phyloP scores from a whole-genome alignment of 2,888 invertebrate genomes.

The Cephus runcator region DNA sequence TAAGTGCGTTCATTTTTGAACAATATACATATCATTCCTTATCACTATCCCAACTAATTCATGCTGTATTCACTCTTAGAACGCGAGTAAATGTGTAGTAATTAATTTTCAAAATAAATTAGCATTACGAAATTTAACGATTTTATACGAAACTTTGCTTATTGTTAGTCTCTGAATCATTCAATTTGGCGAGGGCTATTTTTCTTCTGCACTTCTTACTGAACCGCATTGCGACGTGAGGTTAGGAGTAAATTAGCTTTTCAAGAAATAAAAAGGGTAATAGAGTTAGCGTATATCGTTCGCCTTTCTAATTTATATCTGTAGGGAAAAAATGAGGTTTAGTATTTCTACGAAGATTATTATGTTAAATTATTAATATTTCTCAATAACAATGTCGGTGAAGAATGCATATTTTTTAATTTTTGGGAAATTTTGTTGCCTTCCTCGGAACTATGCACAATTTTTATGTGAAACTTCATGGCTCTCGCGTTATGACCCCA shows the following conservation, averaged over 20 bases:
- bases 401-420: too few relatives aligned
- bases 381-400: not conserved
- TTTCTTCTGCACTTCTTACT: not conserved
- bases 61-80: not conserved
- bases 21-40: not conserved
- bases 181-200: not conserved
- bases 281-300: not conserved
- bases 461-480: too few relatives aligned
- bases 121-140: not conserved
- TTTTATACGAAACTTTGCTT: too few relatives aligned
- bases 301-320: not conserved
- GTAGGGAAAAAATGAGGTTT: not conserved
- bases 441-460: too few relatives aligned
- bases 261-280: not conserved
- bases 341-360: not conserved
- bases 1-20: not conserved
- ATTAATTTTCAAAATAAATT: not conserved
- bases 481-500: too few relatives aligned
- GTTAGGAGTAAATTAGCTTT: not conserved
- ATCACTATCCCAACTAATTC: not conserved
- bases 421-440: too few relatives aligned
- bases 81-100: not conserved
- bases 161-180: not conserved
- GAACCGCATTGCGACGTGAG: not conserved
- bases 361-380: not conserved